Percentiles rank a stretch among this genome's conserved stretches.
Evolutionary conservation across 2,797 vertebrate genomes (phyloP).

Genomic region (Parauchenoglanis ngamensis): DNA sequence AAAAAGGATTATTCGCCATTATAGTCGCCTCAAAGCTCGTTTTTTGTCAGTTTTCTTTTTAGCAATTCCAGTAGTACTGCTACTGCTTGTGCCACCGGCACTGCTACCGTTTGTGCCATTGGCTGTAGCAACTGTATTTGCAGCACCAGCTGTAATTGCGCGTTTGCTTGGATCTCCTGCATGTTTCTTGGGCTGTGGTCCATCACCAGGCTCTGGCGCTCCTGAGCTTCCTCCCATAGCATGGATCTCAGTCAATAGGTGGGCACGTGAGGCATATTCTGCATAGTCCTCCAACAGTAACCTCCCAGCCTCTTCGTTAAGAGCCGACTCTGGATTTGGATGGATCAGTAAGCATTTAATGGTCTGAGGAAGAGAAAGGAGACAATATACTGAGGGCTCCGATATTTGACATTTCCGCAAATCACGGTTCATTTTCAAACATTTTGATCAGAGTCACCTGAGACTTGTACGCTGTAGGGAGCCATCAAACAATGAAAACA

Average conservation of each 20-base stretch:
- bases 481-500: neutral
- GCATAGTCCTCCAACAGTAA: constrained; percentile 91
- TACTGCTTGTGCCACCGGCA: constrained; percentile 69
- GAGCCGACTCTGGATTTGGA: constrained; percentile 89
- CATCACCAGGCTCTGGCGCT: constrained; percentile 74
- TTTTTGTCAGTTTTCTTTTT: constrained; percentile 96
- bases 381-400: neutral
- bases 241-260: constrained; percentile 90
- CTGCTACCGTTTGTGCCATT: constrained; percentile 65
- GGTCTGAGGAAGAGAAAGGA: constrained; percentile 71
- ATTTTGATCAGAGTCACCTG: neutral
- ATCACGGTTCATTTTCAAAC: neutral
- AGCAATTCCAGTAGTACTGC: constrained; percentile 75
- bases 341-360: constrained; percentile 97
- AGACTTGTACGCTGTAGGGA: no score
- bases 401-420: neutral
- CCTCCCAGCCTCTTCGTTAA: constrained; percentile 90
- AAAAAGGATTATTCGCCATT: constrained; percentile 56
- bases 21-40: constrained; percentile 89
- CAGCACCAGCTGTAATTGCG: constrained; percentile 64
- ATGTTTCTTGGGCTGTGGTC: constrained; percentile 82
- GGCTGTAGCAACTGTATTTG: constrained; percentile 66
- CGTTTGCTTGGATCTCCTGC: constrained; percentile 80
- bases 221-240: constrained; percentile 79
- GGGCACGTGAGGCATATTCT: constrained; percentile 88